Evolutionary conservation across 2,888 invertebrate genomes (phyloP).

Genomic region (Apoda limacodes): DNA sequence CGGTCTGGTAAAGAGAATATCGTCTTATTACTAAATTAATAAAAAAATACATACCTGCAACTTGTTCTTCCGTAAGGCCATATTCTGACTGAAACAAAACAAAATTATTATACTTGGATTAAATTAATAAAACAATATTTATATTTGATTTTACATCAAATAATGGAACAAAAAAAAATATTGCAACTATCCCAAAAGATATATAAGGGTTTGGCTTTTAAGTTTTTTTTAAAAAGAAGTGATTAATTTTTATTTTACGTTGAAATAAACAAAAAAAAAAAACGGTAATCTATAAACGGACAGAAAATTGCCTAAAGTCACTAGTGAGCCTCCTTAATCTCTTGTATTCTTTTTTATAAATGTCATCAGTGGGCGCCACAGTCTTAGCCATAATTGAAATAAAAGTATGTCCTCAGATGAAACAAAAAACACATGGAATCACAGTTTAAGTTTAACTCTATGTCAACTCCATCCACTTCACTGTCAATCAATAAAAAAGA

Average conservation of each 20-base stretch:
- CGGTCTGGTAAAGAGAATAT: slow-evolving; percentile 2
- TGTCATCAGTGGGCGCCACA: slow-evolving; percentile 39
- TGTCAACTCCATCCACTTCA: too few species aligned
- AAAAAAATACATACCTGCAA: slow-evolving; percentile 73
- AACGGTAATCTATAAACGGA: slow-evolving; percentile 49
- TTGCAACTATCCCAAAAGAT: too few species aligned
- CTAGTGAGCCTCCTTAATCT: slow-evolving; percentile 76
- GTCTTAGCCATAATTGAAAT: slow-evolving; percentile 38
- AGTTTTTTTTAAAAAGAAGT: too few species aligned
- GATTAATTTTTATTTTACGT: too few species aligned
- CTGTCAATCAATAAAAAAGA: too few species aligned
- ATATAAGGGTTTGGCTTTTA: too few species aligned
- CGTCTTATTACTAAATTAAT: slow-evolving; percentile 32
- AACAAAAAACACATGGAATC: too few species aligned
- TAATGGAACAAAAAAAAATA: too few species aligned
- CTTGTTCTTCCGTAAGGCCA: slow-evolving; percentile 90
- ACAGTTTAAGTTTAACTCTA: too few species aligned
- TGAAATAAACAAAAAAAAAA: slow-evolving; percentile 3
- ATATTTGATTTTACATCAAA: too few species aligned
- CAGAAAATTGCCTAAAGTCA: slow-evolving; percentile 75
- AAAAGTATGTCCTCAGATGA: too few species aligned
- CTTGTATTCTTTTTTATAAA: slow-evolving; percentile 77
- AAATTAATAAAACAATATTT: too few species aligned
- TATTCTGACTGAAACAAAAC: slow-evolving; percentile 78
- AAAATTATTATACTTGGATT: slow-evolving; percentile 1